Evolutionary conservation across 2,113 vertebrate species (phyloP).

Genomic region (Macquaria australasica): DNA sequence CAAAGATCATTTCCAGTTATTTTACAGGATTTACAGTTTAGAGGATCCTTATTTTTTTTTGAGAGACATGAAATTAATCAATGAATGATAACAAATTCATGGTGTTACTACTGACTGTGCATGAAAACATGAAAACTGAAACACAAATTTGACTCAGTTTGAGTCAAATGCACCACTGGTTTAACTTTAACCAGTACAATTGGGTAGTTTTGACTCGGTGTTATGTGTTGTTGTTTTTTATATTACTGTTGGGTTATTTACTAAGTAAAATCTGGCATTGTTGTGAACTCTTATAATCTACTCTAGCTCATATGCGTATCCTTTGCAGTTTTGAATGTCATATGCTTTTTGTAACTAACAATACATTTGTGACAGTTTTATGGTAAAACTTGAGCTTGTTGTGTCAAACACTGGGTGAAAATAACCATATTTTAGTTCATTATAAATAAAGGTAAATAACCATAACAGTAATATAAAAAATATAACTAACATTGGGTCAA

Average conservation of each 20-base stretch:
- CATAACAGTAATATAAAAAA: background rate
- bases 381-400: background rate
- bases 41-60: background rate
- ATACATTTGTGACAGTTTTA: background rate
- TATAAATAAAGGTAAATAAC: background rate
- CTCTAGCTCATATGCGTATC: background rate
- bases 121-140: background rate
- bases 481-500: background rate
- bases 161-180: background rate
- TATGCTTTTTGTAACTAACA: background rate
- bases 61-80: background rate
- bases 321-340: background rate
- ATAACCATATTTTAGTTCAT: background rate
- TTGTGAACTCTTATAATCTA: background rate
- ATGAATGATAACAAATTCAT: background rate
- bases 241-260: background rate
- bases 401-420: background rate
- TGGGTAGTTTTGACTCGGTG: background rate
- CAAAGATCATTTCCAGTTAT: conserved; percentile 21
- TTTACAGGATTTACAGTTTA: conserved; percentile 16
- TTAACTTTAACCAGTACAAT: background rate
- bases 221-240: too few relatives aligned
- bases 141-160: background rate
- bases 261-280: background rate
- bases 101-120: background rate